These are phyloP conservation scores for Corvus moneduloides DNA, from an alignment of 2,113 vertebrate genomes.

Conservation along the genomic window DNA sequence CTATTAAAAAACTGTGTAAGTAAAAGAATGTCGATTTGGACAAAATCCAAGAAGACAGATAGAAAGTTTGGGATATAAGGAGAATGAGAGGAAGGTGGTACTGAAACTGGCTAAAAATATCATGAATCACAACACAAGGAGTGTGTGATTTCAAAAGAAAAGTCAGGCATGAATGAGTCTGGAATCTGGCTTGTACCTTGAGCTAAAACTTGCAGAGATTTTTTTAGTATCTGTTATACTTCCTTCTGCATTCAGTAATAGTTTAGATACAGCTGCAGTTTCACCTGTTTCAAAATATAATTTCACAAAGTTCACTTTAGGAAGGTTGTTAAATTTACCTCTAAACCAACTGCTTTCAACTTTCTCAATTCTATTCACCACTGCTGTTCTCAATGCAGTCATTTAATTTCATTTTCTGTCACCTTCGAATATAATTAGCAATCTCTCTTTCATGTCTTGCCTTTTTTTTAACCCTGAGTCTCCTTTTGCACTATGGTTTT, in stretches of 20 bases:
- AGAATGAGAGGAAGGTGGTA: neutral
- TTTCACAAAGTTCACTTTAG: neutral
- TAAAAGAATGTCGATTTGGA: neutral
- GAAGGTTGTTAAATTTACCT: neutral
- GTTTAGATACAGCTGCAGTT: neutral
- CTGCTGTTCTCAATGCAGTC: neutral
- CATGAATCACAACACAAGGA: neutral
- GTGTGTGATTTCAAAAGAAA: neutral
- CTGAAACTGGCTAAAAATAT: neutral
- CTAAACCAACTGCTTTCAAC: neutral
- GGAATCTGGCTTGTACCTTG: neutral
- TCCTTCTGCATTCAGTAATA: neutral
- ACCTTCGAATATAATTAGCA: conserved; percentile 5
- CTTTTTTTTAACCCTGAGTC: neutral
- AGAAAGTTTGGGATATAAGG: neutral
- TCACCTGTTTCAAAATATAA: neutral
- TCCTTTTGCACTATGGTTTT: neutral
- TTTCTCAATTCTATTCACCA: neutral
- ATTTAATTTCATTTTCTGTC: conserved; percentile 20
- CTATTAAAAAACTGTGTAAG: neutral
- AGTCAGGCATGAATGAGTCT: neutral
- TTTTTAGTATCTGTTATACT: neutral
- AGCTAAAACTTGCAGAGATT: neutral
- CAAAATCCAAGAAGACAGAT: neutral
- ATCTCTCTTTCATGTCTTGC: neutral